Evolutionary conservation across 2,888 invertebrate genomes (phyloP).

Genomic region (Eugnorisma glareosa): DNA sequence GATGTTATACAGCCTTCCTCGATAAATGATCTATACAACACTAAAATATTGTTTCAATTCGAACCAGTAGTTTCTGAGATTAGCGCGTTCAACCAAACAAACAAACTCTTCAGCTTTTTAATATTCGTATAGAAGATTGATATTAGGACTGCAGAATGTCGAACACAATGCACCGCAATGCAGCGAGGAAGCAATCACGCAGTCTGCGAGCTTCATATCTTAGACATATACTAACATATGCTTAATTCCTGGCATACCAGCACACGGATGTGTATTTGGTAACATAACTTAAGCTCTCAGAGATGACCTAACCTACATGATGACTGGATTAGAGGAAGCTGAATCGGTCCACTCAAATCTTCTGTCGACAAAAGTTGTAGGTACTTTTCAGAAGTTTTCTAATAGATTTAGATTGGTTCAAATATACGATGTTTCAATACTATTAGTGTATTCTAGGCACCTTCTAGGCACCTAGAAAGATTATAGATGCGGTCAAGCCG

Average conservation of each 20-base stretch:
- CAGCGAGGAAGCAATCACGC: conserved; percentile 36
- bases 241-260: conserved; percentile 33
- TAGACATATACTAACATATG: conserved; percentile 17
- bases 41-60: no score
- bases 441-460: background rate
- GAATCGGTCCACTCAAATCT: background rate
- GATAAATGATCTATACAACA: no score
- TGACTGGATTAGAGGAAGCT: background rate
- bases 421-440: background rate
- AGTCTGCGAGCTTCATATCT: conserved; percentile 32
- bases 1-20: no score
- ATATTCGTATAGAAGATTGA: no score
- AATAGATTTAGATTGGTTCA: background rate
- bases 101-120: no score
- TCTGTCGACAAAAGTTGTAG: background rate
- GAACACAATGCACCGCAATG: conserved; percentile 25
- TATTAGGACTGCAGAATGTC: background rate
- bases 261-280: background rate
- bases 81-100: no score
- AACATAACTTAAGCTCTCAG: conserved; percentile 5
- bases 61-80: no score
- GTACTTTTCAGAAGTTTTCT: background rate
- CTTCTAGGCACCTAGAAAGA: background rate
- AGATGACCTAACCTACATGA: background rate
- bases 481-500: background rate